Conservation (phyloP, 2,113 vertebrate species). For the Sander vitreus region DNA sequence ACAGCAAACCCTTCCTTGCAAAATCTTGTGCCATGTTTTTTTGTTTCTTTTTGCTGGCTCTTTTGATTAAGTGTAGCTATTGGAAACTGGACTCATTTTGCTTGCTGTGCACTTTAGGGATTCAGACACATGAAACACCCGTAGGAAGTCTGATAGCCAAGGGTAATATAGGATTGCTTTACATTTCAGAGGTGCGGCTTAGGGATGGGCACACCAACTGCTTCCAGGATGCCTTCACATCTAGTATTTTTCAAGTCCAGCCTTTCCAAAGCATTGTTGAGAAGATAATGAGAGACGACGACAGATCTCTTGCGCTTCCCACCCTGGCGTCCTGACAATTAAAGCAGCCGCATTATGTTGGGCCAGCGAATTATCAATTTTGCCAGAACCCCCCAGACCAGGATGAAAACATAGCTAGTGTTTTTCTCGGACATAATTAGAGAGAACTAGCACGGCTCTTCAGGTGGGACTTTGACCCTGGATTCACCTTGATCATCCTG, state of each 20-base stretch:
- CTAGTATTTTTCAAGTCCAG: conserved; percentile 84
- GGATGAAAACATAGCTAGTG: conserved; percentile 71
- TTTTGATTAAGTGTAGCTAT: conserved; percentile 85
- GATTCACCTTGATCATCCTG: conserved; percentile 87
- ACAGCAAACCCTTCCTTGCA: conserved; percentile 52
- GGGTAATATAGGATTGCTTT: conserved; percentile 84
- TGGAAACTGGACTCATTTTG: conserved; percentile 76
- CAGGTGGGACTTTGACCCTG: conserved; percentile 87
- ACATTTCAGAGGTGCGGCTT: conserved; percentile 85
- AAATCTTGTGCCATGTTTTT: conserved; percentile 61
- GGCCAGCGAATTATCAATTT: conserved; percentile 79
- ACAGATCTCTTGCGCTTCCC: conserved; percentile 81
- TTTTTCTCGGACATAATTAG: conserved; percentile 85
- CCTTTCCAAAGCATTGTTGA: conserved; percentile 82
- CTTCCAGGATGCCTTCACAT: conserved; percentile 84
- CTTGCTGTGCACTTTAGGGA: conserved; percentile 76
- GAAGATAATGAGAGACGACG: conserved; percentile 86
- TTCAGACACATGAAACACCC: conserved; percentile 81
- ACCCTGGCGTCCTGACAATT: conserved; percentile 82
- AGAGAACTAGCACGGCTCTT: conserved; percentile 82
- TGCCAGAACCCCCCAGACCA: conserved; percentile 64
- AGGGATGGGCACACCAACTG: conserved; percentile 74
- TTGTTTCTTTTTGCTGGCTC: conserved; percentile 47
- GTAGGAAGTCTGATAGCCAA: conserved; percentile 81
- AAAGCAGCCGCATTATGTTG: conserved; percentile 78